These are phyloP conservation scores for Drosophila kuntzei DNA, from an alignment of 2,888 invertebrate species.

Conservation along the genomic window DNA sequence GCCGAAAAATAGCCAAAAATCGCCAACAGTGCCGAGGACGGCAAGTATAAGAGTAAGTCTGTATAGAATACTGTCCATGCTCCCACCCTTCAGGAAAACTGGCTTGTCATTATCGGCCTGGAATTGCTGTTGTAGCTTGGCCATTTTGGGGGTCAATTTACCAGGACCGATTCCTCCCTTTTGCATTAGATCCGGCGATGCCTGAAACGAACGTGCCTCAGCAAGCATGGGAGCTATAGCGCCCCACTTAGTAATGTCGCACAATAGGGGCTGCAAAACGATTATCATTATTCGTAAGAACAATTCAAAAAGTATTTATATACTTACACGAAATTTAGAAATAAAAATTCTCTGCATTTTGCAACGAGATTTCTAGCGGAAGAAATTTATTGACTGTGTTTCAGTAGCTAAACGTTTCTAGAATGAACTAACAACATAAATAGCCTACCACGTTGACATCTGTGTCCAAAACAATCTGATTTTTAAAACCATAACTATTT, in stretches of 20 bases:
- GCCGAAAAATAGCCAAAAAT: conserved; percentile 51
- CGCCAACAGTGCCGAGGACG: conserved; percentile 76
- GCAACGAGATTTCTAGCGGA: conserved; percentile 7
- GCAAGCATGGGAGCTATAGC: conserved; percentile 10
- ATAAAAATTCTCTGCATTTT: conserved; percentile 60
- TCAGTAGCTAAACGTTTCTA: conserved; percentile 13
- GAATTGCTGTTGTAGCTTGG: conserved; percentile 75
- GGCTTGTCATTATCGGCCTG: conserved; percentile 86
- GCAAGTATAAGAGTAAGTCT: conserved; percentile 83
- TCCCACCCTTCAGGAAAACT: conserved; percentile 86
- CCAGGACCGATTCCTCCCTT: conserved; percentile 23
- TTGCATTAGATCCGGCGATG: conserved; percentile 25
- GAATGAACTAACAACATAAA: not conserved
- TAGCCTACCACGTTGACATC: not conserved
- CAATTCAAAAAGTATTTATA: not conserved
- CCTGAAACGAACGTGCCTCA: conserved; percentile 26
- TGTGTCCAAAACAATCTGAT: not conserved
- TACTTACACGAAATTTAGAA: conserved; percentile 58
- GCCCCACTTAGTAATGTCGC: conserved; percentile 13
- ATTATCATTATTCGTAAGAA: not conserved
- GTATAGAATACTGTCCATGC: conserved; percentile 85
- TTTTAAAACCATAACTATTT: not conserved
- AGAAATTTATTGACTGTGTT: conserved; percentile 6
- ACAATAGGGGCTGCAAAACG: conserved; percentile 48
- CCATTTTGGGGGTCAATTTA: conserved; percentile 59